Base-by-base conservation (phyloP, 2,888 invertebrate genomes). In the Nesidiocoris tenuis region DNA sequence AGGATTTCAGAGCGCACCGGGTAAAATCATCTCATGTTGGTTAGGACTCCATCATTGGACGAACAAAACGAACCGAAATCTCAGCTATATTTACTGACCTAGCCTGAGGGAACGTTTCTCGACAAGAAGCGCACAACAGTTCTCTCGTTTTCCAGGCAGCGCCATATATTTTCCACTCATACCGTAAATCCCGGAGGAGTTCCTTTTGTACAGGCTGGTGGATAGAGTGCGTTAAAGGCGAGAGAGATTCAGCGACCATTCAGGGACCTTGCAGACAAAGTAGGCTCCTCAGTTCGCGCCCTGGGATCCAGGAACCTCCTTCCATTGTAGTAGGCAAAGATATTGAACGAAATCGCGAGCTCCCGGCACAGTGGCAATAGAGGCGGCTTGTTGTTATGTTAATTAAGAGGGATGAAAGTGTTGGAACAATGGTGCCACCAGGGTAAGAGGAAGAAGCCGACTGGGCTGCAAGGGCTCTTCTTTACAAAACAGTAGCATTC, bases 271-370 rank as follows among this genome's bases (percentile, higher is more conserved):
- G 18, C 64, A 25, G 64, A 64, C 64, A 64, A 64, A 64, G 64
- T 64, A 64, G 64, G 64, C 24, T 64, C 39, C 64, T 64, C 64
- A 64, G 25, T 64, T 64, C 64, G 64, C 25, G 64, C 25, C 64
- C 64, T 18, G 24, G 54, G 17, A 25, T n/a, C n/a, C n/a, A n/a
- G n/a, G n/a, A n/a, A n/a, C n/a, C n/a, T n/a, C 54, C 55, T 39
- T 22, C 64, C 22, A 67, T 67, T 67, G 67, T 68, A 22, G 68
- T 22, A 39, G n/a, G 59, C 59, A 61, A 22, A 71, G 71, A 71
- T 71, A 71, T 71, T 71, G 71, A 71, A 71, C 71, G 71, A 61
- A 71, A 61, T 71, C 71, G 71, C 71, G 71, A 25, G 61, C 61
- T 21, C 19, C 18, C 39, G 25, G 61, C 54, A 56, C 22, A 24